Percentiles rank a stretch among this genome's conserved stretches.
phyloP scores from a whole-genome alignment of 1,140 invertebrate species.

The Tetragnatha versicolor region DNA sequence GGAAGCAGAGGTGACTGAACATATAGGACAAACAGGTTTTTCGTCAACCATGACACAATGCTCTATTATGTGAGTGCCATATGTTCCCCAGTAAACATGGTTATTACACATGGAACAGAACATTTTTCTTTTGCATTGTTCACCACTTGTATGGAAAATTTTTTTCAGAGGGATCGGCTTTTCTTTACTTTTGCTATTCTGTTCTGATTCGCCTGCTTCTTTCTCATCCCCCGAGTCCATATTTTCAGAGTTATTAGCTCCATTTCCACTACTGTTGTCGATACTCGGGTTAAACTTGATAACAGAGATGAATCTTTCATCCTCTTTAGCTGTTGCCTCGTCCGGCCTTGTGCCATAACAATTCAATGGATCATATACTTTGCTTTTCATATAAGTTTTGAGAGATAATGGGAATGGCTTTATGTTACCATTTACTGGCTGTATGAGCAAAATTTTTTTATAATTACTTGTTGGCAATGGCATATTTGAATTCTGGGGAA shows the following conservation, averaged over 20 bases:
- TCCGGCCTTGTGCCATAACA: too few relatives aligned
- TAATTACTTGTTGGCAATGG: too few relatives aligned
- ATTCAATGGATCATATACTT: not conserved
- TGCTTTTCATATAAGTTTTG: not conserved
- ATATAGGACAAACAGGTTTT: not conserved
- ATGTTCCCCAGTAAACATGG: conserved; percentile 21
- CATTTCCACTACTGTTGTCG: too few relatives aligned
- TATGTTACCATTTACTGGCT: too few relatives aligned
- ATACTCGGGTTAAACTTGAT: too few relatives aligned
- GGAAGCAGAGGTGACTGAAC: not conserved
- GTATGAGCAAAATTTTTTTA: too few relatives aligned
- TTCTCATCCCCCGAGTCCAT: conserved; percentile 68
- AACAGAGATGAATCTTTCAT: too few relatives aligned
- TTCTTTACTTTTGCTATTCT: conserved; percentile 66
- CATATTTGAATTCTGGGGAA: too few relatives aligned
- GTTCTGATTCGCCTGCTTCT: conserved; percentile 73
- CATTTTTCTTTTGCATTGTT: conserved; percentile 1
- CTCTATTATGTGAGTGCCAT: conserved; percentile 9
- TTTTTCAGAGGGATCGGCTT: conserved; percentile 60
- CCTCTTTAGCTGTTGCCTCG: too few relatives aligned
- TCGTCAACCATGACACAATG: conserved; percentile 15
- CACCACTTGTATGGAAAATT: conserved; percentile 11
- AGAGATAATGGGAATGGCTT: not conserved
- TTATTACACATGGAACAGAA: conserved; percentile 20
- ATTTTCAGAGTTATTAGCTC: conserved; percentile 82